Percentiles rank a stretch among this genome's conserved stretches.
Evolutionary conservation across 2,113 vertebrate species (phyloP).

Genomic region (Greenwoodochromis staneri): DNA sequence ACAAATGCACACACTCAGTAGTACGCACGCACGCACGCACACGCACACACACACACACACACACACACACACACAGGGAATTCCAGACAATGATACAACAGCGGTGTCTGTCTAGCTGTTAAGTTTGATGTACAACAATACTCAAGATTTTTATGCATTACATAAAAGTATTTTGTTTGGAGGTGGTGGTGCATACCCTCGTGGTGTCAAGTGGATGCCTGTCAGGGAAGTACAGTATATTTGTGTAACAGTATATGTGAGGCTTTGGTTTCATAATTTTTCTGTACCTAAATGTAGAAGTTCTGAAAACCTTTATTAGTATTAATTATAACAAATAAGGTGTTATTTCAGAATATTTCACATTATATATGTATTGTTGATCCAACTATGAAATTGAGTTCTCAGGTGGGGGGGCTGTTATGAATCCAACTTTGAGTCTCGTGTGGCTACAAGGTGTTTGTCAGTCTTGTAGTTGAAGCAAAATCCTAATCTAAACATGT

Average conservation of each 20-base stretch:
- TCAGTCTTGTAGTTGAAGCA: background rate
- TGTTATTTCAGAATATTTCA: background rate
- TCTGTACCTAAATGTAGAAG: background rate
- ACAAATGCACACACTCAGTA: background rate
- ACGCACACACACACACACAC: background rate
- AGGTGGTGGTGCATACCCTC: background rate
- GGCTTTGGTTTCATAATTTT: background rate
- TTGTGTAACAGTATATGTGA: background rate
- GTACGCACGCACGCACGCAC: background rate
- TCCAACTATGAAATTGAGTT: background rate
- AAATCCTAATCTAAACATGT: background rate
- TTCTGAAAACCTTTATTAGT: background rate
- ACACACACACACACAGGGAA: background rate
- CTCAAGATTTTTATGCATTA: background rate
- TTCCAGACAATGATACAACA: slow-evolving; percentile 53
- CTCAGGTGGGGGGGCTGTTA: background rate
- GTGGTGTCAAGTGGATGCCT: background rate
- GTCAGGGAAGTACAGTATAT: background rate
- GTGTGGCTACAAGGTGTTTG: background rate
- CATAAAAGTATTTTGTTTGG: background rate
- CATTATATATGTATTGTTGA: background rate
- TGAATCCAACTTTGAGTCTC: background rate
- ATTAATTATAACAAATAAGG: background rate
- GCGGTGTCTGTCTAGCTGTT: background rate
- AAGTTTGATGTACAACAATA: background rate